Conservation (phyloP, 2,888 invertebrate species). For the Cheilosia impressa region DNA sequence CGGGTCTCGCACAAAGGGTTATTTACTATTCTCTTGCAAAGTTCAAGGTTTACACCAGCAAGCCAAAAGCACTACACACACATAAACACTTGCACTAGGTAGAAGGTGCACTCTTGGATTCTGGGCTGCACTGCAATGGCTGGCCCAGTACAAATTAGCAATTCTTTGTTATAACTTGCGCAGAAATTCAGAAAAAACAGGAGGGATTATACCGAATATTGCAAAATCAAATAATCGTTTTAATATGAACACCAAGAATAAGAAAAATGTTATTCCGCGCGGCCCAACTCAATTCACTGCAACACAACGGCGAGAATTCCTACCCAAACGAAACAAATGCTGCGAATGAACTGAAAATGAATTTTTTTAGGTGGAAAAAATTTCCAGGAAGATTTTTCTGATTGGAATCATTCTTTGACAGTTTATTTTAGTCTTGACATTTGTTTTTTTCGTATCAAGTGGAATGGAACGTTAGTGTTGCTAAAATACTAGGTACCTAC, state of each 20-base stretch:
- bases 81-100: slow-evolving; percentile 21
- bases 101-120: slow-evolving; percentile 32
- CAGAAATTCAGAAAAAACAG: neutral
- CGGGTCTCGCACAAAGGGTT: slow-evolving; percentile 47
- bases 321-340: neutral
- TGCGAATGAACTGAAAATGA: slow-evolving; percentile 62
- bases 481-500: no score
- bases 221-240: no score
- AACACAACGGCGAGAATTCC: neutral
- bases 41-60: slow-evolving; percentile 64
- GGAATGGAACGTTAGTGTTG: neutral
- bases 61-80: slow-evolving; percentile 31
- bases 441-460: neutral
- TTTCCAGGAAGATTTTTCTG: slow-evolving; percentile 17
- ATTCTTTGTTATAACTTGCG: neutral
- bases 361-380: neutral
- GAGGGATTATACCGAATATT: neutral
- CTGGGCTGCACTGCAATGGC: neutral
- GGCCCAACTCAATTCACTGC: neutral
- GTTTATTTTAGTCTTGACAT: slow-evolving; percentile 35
- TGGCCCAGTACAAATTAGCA: neutral
- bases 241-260: neutral
- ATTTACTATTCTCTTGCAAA: slow-evolving; percentile 58
- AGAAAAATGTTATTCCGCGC: neutral
- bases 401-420: slow-evolving; percentile 34